Evolutionary conservation across 2,888 invertebrate species (phyloP).

Genomic region (Luperina nickerlii): DNA sequence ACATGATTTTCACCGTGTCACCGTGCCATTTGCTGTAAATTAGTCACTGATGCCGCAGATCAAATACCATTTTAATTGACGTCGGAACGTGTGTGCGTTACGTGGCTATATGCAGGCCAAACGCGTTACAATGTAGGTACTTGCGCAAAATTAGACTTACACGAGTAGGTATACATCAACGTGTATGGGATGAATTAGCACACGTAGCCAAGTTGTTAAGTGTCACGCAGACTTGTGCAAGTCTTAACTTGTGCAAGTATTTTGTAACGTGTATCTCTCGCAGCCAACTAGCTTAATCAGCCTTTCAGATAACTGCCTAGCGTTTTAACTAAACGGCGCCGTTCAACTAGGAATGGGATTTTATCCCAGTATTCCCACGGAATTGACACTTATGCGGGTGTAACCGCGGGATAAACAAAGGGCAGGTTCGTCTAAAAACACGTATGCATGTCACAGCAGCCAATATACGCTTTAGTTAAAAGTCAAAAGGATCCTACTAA

Average conservation of each 20-base stretch:
- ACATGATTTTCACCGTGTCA: background rate
- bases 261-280: background rate
- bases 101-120: background rate
- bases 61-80: conserved; percentile 1
- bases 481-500: background rate
- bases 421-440: background rate
- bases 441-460: background rate
- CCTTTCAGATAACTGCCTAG: no score
- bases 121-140: background rate
- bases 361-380: background rate
- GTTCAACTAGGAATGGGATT: no score
- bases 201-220: no score
- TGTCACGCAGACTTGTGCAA: background rate
- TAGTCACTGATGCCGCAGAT: background rate
- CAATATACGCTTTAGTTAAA: conserved; percentile 7
- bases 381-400: background rate
- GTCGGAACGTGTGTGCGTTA: no score
- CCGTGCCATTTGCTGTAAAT: background rate
- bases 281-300: background rate
- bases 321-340: no score
- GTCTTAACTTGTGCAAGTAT: no score
- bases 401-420: background rate
- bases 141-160: background rate
- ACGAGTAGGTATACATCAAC: background rate
- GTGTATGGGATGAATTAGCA: no score